Conservation (phyloP, 2,888 invertebrate species). For the Tanytarsus gracilentus region DNA sequence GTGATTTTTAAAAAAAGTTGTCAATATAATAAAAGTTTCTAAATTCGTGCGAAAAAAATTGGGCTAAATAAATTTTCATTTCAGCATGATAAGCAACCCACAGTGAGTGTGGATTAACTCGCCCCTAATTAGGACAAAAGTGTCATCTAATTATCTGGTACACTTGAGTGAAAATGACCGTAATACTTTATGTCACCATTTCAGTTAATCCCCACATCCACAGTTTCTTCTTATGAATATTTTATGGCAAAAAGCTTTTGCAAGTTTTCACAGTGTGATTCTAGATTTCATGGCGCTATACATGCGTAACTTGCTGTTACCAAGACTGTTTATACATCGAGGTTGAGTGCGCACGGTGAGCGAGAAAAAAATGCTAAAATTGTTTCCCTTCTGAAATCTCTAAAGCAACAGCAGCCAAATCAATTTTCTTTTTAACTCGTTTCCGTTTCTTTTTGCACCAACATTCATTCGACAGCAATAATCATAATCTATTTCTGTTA, state of each 20-base stretch:
- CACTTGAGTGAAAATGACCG: conserved; percentile 4
- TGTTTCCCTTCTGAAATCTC: too few relatives aligned
- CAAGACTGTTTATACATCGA: background rate
- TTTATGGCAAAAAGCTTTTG: background rate
- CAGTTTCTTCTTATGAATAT: background rate
- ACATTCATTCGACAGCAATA: background rate
- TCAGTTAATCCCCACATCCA: background rate
- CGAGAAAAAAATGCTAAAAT: background rate
- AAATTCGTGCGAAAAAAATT: too few relatives aligned
- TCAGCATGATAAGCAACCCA: too few relatives aligned
- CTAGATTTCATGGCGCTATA: conserved; percentile 18
- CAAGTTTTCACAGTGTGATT: conserved; percentile 10
- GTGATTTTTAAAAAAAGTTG: too few relatives aligned
- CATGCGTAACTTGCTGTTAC: too few relatives aligned
- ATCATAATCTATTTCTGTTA: background rate
- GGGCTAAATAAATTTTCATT: too few relatives aligned
- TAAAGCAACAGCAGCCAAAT: background rate
- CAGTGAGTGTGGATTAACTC: too few relatives aligned
- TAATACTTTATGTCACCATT: background rate
- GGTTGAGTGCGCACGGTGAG: background rate
- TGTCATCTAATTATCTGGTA: conserved; percentile 16
- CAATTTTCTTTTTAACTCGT: background rate
- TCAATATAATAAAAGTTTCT: too few relatives aligned
- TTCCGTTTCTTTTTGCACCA: too few relatives aligned
- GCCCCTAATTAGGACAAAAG: conserved; percentile 7